Percentiles rank a stretch among this genome's conserved stretches.
These are phyloP conservation scores for Polypedilum vanderplanki DNA, from an alignment of 1,140 invertebrate species.

Conservation along the genomic window DNA sequence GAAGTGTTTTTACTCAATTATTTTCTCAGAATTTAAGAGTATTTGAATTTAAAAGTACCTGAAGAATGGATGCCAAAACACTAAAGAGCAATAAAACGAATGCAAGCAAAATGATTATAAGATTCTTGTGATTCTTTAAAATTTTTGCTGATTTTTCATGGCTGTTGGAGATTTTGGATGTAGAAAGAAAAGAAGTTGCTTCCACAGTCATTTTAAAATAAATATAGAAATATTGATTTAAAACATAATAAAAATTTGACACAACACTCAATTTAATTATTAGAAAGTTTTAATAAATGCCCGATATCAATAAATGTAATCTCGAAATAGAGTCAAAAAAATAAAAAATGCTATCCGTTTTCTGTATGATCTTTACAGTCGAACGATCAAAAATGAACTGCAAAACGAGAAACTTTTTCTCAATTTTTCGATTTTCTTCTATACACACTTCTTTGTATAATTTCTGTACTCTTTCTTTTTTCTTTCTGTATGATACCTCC, in stretches of 20 bases:
- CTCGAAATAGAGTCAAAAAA: too few relatives aligned
- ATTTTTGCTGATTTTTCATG: constrained; percentile 22
- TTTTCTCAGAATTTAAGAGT: too few relatives aligned
- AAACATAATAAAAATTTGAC: too few relatives aligned
- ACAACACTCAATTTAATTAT: too few relatives aligned
- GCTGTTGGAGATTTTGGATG: background rate
- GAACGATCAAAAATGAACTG: background rate
- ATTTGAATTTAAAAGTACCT: background rate
- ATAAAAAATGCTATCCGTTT: too few relatives aligned
- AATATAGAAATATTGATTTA: too few relatives aligned
- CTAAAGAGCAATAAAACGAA: background rate
- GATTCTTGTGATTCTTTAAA: constrained; percentile 7
- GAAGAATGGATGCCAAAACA: background rate
- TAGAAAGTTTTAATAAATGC: too few relatives aligned
- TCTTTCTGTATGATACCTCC: too few relatives aligned
- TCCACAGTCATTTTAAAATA: constrained; percentile 1
- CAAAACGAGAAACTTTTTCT: constrained; percentile 10
- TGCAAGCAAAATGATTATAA: background rate
- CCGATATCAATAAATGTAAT: too few relatives aligned
- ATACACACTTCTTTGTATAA: constrained; percentile 1
- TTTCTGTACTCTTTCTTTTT: background rate
- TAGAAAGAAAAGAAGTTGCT: background rate
- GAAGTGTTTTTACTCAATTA: too few relatives aligned
- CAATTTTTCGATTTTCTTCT: background rate
- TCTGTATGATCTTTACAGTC: background rate